These are phyloP conservation scores for Tyrophagus putrescentiae DNA, from an alignment of 1,140 invertebrate genomes.

Conservation along the genomic window DNA sequence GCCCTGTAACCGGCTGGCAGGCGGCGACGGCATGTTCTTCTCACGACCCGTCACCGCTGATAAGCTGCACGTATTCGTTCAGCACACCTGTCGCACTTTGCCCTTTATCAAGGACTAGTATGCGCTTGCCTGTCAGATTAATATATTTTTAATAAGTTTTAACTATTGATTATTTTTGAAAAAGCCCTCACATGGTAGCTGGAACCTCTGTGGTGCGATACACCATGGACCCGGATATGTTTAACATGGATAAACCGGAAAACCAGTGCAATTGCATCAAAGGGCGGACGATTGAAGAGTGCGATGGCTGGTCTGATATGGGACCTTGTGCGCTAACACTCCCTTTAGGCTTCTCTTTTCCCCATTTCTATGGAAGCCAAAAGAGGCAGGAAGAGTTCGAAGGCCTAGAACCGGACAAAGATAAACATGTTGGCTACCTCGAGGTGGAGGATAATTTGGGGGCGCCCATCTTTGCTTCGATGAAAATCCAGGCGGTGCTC, in stretches of 20 bases:
- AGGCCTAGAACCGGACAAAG: conserved; percentile 1
- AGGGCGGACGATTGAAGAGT: background rate
- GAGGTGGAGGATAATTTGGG: conserved; percentile 1
- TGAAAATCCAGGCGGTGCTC: background rate
- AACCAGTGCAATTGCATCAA: conserved; percentile 8
- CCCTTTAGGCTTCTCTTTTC: conserved; percentile 2
- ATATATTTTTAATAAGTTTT: too few relatives aligned
- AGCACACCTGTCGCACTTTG: background rate
- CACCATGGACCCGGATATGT: background rate
- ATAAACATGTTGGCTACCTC: background rate
- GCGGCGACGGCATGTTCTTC: background rate
- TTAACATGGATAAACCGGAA: background rate
- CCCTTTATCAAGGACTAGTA: background rate
- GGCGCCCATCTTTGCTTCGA: background rate
- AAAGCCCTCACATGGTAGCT: background rate
- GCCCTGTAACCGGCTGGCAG: conserved; percentile 2
- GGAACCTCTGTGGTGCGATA: background rate
- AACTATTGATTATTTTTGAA: background rate
- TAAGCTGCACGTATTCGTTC: background rate
- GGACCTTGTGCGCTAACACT: background rate
- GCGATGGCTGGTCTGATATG: background rate
- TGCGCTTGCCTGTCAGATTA: too few relatives aligned
- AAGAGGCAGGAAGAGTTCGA: background rate
- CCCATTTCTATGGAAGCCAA: background rate
- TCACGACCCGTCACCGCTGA: background rate